Conservation (phyloP, 2,888 invertebrate species). For the Lasius fuliginosus region DNA sequence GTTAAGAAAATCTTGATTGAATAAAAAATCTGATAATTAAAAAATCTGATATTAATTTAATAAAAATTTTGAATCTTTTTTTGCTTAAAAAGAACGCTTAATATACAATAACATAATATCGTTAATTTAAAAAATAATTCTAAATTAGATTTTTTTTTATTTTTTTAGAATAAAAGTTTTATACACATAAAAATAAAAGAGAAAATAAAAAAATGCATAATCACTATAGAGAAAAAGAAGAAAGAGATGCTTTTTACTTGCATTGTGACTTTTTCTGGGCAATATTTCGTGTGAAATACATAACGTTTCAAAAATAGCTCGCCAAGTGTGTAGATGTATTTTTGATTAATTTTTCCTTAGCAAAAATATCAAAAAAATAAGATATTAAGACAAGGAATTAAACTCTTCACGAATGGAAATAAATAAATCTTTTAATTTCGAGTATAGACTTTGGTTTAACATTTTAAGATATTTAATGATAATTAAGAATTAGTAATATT, state of each 20-base stretch:
- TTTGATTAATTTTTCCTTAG: not conserved
- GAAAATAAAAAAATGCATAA: not conserved
- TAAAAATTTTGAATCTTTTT: not conserved
- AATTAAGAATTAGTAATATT: constrained; percentile 28
- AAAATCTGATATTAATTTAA: not conserved
- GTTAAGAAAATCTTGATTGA: not conserved
- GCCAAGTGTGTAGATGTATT: not conserved
- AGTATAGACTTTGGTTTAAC: constrained; percentile 25
- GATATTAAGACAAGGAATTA: not conserved
- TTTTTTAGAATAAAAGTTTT: not conserved
- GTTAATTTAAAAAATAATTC: not conserved
- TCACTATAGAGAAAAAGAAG: not conserved
- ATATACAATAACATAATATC: not conserved
- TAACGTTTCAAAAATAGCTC: not conserved
- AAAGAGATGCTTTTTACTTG: not conserved
- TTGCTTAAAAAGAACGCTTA: not conserved
- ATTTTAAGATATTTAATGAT: constrained; percentile 34
- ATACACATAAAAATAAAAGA: not conserved
- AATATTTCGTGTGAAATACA: not conserved
- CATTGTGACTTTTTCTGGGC: not conserved
- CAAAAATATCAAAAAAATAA: constrained; percentile 15
- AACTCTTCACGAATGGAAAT: constrained; percentile 6
- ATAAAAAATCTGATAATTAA: not conserved
- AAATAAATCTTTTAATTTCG: constrained; percentile 21
- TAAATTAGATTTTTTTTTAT: not conserved